Conservation (phyloP, 64 coral and sea anemone genomes). For the Porites lutea region DNA sequence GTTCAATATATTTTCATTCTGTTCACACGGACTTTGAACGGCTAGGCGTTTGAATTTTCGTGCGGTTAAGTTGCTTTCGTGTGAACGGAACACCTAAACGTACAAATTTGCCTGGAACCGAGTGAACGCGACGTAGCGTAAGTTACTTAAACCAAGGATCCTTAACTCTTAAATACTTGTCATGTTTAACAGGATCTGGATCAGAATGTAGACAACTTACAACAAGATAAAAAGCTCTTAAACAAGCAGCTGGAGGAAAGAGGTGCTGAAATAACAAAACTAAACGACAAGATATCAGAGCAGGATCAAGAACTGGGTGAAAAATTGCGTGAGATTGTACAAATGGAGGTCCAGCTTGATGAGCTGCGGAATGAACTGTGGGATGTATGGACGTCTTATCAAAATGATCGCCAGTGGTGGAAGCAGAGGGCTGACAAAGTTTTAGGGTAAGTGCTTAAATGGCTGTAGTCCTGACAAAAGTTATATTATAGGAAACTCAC, state of each 20-base stretch:
- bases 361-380: conserved; percentile 32
- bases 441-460: not conserved
- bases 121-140: no score
- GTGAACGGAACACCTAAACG: no score
- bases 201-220: conserved; percentile 36
- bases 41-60: no score
- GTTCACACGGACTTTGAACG: no score
- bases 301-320: conserved; percentile 77
- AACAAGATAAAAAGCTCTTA: conserved; percentile 62
- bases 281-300: conserved; percentile 12
- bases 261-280: conserved; percentile 66
- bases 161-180: no score
- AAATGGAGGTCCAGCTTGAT: conserved; percentile 47
- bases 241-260: conserved; percentile 65
- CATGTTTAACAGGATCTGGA: conserved; percentile 64
- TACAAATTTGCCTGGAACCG: no score
- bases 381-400: conserved; percentile 65
- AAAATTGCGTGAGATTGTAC: conserved; percentile 64
- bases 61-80: no score
- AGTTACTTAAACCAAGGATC: no score
- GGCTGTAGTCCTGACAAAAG: not conserved
- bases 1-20: no score
- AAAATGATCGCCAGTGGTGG: conserved; percentile 75
- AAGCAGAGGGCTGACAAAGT: conserved; percentile 54
- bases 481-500: not conserved